Evolutionary conservation across 2,888 invertebrate species (phyloP), one percentile per base, ranked within the genome.

Genomic region (Ganaspis brasiliensis): DNA sequence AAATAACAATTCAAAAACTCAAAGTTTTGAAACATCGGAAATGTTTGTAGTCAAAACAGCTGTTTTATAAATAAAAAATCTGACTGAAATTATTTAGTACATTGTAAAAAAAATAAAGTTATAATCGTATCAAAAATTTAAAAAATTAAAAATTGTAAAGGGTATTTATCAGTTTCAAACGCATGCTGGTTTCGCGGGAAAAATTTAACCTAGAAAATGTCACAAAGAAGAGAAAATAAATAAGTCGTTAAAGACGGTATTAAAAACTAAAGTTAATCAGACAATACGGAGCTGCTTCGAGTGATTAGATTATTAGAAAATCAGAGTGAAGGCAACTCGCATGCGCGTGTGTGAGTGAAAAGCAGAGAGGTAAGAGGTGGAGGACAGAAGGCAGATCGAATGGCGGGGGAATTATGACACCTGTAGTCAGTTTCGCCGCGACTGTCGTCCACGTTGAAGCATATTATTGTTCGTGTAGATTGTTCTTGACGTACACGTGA

Each of bases 381-480:
- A 63, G 26, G 75, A 72, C 37, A 55, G 52, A 35, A 16, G 49
- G 52, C 40, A 59, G 49, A 19, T 37, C 21, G 73, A 73, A 31
- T 61, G 71, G 77, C 73, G 78, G 77, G 75, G 70, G 70, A 19
- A 76, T 74, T 71, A 78, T 89, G 89, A 89, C 89, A 89, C 89
- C 89, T 89, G 89, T 89, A 86, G 89, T 84, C 90, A 90, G 90
- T 90, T 87, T 87, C 87, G 87, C 83, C 89, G 89, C 90, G 89
- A 87, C 90, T 88, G 88, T 90, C 88, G 88, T 87, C 88, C n/a
- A n/a, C n/a, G 90, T 85, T 82, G 78, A 77, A 80, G 80, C 78
- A 83, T n/a, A n/a, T 80, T 81, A 73, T 78, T 80, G 76, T 81
- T 82, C 78, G 80, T 83, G 83, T 80, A 81, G 82, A 45, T 31